Evolutionary conservation across 2,888 invertebrate species (phyloP), one percentile per base, ranked within the genome.

Genomic region (Lasioglossum figueresi): DNA sequence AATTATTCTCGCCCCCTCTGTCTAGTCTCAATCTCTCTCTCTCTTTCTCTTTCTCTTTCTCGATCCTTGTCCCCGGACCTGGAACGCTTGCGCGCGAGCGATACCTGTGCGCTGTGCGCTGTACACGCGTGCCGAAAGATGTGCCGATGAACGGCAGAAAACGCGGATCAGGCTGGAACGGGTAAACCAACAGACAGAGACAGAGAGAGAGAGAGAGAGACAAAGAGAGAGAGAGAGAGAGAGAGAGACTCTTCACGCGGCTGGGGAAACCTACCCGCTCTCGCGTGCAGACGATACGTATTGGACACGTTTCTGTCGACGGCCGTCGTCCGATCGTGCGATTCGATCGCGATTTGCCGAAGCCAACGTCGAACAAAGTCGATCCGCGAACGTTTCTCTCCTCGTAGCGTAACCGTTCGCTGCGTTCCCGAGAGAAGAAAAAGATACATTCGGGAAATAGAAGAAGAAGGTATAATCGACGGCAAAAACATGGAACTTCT

Each of bases 11-110:
- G 72, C 76, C 59, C 27, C 16, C 71, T 27, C 19, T 72, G n/a
- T 72, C 71, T 72, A 27, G 3, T 68, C 45, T 27, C n/a, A n/a
- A n/a, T 23, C 23, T 10, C 10, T 40, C 10, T 40, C 40, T 40
- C 40, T 10, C 40, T 43, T 12, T 43, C 2, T 52, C 23, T 48
- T 23, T 52, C 0, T 10, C 52, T 52, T 10, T 48, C 19, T 6
- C 23, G 16, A 82, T 81, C 76, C 66, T 86, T 71, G 70, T 80
- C 71, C 23, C n/a, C 87, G 79, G 68, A 19, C 78, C 85, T 83
- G 84, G 77, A 88, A 74, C 68, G 79, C 48, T 66, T 72, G 76
- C 77, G 78, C 80, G 81, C 71, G 80, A 83, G 74, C 74, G 76
- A 76, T 48, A 76, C 48, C 48, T 14, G 59, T 75, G 71, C 37